Conservation (phyloP, 2,113 vertebrate genomes). For the Lagenorhynchus albirostris region DNA sequence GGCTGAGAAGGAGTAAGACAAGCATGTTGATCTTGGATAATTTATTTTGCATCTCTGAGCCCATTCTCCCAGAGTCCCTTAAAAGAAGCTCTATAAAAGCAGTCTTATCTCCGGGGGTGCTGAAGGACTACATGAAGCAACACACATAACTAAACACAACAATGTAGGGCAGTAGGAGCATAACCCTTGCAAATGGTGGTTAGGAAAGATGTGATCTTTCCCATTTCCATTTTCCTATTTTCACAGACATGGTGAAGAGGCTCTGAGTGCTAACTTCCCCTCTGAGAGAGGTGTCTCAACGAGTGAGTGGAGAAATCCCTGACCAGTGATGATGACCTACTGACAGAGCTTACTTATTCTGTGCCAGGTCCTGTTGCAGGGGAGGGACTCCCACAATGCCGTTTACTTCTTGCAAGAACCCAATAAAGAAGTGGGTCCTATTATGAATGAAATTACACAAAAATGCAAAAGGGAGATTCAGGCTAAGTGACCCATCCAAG, state of each 20-base stretch:
- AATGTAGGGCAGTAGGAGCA: no score
- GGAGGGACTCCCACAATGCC: neutral
- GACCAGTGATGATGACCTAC: neutral
- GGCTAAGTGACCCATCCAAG: conserved; percentile 10
- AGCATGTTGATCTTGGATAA: neutral
- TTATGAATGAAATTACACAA: neutral
- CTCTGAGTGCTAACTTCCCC: neutral
- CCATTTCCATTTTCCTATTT: neutral
- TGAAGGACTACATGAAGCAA: neutral
- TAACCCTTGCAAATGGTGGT: no score
- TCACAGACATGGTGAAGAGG: neutral
- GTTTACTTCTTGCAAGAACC: neutral
- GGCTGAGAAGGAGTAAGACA: neutral
- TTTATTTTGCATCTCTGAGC: neutral
- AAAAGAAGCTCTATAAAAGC: neutral
- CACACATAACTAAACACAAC: neutral
- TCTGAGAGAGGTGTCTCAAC: neutral
- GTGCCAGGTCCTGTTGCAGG: neutral
- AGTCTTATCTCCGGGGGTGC: neutral
- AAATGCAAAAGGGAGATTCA: neutral
- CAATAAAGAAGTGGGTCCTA: neutral
- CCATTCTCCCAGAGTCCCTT: neutral
- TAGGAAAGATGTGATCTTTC: neutral
- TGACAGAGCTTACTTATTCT: neutral
- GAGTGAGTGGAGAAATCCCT: neutral